A percentile compares a stretch with the other conserved stretches of the same genome.
Conservation (phyloP, 2,888 invertebrate species). For the Brachynemurus nebulosus region DNA sequence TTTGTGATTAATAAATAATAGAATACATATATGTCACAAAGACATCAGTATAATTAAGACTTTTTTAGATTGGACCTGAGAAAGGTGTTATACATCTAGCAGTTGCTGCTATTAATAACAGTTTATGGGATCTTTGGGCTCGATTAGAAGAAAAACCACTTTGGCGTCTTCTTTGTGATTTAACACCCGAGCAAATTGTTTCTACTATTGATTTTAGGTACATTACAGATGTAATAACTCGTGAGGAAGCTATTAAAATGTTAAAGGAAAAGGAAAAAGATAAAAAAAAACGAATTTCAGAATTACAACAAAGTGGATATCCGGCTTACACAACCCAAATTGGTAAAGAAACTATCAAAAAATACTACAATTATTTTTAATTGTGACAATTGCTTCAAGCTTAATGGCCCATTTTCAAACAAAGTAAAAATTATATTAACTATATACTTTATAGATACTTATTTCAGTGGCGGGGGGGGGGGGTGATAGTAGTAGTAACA, state of each 20-base stretch:
- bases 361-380: no score
- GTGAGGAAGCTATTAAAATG: slow-evolving; percentile 63
- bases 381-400: no score
- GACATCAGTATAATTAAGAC: slow-evolving; percentile 1
- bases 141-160: slow-evolving; percentile 70
- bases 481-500: no score
- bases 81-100: slow-evolving; percentile 84
- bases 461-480: no score
- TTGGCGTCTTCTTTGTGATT: slow-evolving; percentile 72
- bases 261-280: slow-evolving; percentile 42
- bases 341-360: no score
- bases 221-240: slow-evolving; percentile 70
- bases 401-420: no score
- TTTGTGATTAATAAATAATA: slow-evolving; percentile 32
- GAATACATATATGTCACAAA: neutral
- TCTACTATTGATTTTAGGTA: slow-evolving; percentile 75
- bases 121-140: slow-evolving; percentile 87
- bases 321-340: slow-evolving; percentile 82
- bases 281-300: slow-evolving; percentile 47
- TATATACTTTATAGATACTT: no score
- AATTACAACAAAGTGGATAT: slow-evolving; percentile 53
- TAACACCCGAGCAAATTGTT: slow-evolving; percentile 74
- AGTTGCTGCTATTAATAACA: slow-evolving; percentile 76
- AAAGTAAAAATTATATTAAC: no score
- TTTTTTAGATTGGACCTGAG: slow-evolving; percentile 67